phyloP scores from a whole-genome alignment of 2,797 vertebrate genomes.

The Urocyon cinereoargenteus region DNA sequence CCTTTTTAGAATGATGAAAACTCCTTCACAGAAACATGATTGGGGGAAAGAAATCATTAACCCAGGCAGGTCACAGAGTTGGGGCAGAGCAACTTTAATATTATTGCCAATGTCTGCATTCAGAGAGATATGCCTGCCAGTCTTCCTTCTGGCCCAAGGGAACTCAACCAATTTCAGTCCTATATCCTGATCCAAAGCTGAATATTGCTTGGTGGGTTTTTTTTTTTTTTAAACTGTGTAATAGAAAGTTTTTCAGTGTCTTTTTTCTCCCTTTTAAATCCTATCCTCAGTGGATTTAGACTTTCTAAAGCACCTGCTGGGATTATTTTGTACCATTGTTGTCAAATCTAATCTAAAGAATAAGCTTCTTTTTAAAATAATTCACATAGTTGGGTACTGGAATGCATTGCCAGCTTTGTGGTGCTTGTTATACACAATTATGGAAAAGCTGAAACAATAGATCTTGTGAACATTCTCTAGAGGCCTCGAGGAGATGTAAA shows the following conservation, averaged over 20 bases:
- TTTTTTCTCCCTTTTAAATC: slow-evolving; percentile 54
- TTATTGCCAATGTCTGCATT: slow-evolving; percentile 44
- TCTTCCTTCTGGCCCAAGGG: not conserved
- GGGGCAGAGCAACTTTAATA: slow-evolving; percentile 54
- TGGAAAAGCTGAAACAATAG: slow-evolving; percentile 4
- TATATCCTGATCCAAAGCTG: slow-evolving; percentile 58
- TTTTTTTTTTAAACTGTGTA: not conserved
- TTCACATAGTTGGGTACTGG: slow-evolving; percentile 22
- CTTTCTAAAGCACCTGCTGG: slow-evolving; percentile 58
- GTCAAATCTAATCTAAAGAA: slow-evolving; percentile 69
- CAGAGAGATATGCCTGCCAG: slow-evolving; percentile 55
- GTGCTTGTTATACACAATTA: not conserved
- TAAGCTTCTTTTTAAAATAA: slow-evolving; percentile 65
- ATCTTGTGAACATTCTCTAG: not conserved
- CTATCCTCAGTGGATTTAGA: slow-evolving; percentile 66
- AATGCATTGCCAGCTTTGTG: not conserved
- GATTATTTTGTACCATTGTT: slow-evolving; percentile 73
- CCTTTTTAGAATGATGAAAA: slow-evolving; percentile 69
- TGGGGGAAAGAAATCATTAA: slow-evolving; percentile 69
- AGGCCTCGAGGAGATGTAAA: not conserved
- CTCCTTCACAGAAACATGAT: slow-evolving; percentile 62
- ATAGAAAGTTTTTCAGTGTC: slow-evolving; percentile 61
- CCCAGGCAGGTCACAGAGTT: slow-evolving; percentile 59
- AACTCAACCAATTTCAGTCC: slow-evolving; percentile 68
- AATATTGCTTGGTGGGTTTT: slow-evolving; percentile 32